Evolutionary conservation across 2,888 invertebrate genomes (phyloP).

Genomic region (Scaptomyza cyrtandrae): DNA sequence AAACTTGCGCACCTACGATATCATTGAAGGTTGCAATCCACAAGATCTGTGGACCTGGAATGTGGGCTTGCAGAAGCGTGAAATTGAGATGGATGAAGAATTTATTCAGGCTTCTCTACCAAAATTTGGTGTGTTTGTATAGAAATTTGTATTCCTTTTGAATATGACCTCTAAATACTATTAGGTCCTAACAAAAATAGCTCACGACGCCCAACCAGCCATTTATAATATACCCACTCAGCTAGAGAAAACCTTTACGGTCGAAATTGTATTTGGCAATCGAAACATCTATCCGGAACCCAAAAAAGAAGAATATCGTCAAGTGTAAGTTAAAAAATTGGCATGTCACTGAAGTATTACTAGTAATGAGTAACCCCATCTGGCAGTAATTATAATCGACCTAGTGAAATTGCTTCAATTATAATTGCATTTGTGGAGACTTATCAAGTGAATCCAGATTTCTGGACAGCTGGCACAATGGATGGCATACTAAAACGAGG

Average conservation of each 20-base stretch:
- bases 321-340: conserved; percentile 37
- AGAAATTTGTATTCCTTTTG: no score
- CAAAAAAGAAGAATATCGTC: conserved; percentile 35
- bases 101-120: conserved; percentile 65
- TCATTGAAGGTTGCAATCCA: conserved; percentile 68
- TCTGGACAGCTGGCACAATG: conserved; percentile 78
- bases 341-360: not conserved
- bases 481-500: conserved; percentile 76
- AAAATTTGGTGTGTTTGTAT: conserved; percentile 68
- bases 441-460: conserved; percentile 78
- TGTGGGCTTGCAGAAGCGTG: conserved; percentile 66
- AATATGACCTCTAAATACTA: conserved; percentile 16
- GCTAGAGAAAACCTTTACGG: conserved; percentile 77
- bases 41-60: conserved; percentile 82
- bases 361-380: not conserved
- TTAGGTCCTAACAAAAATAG: conserved; percentile 47
- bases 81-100: conserved; percentile 70
- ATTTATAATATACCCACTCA: conserved; percentile 80
- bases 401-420: conserved; percentile 77
- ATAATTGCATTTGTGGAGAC: conserved; percentile 80
- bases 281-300: conserved; percentile 63
- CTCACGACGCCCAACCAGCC: conserved; percentile 64
- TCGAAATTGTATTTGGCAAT: conserved; percentile 77
- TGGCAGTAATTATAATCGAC: conserved; percentile 65
- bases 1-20: conserved; percentile 64